Conservation (phyloP, 2,888 invertebrate genomes). For the Drosophila tanythrix region DNA sequence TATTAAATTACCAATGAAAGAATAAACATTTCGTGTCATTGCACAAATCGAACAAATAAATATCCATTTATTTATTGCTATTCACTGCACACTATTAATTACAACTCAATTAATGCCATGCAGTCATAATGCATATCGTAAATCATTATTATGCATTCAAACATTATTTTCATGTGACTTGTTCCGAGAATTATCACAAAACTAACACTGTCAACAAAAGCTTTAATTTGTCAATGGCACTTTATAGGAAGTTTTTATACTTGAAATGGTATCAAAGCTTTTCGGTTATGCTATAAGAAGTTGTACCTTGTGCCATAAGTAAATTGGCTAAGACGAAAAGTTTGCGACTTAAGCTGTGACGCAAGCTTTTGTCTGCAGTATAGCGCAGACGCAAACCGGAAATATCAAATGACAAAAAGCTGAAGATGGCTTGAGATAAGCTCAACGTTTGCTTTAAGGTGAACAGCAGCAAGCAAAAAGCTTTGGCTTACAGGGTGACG, state of each 20-base stretch:
- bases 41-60: conserved; percentile 49
- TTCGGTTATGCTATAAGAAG: conserved; percentile 31
- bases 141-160: conserved; percentile 17
- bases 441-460: conserved; percentile 29
- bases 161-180: conserved; percentile 24
- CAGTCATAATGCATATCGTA: conserved; percentile 6
- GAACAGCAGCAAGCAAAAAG: conserved; percentile 16
- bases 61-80: conserved; percentile 16
- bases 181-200: not conserved
- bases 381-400: conserved; percentile 66
- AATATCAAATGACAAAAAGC: conserved; percentile 39
- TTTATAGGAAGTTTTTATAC: conserved; percentile 36
- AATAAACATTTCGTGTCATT: conserved; percentile 72
- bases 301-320: conserved; percentile 4
- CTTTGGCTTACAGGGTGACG: conserved; percentile 39
- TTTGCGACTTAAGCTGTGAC: conserved; percentile 6
- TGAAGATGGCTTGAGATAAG: conserved; percentile 42
- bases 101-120: conserved; percentile 30
- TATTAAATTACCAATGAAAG: conserved; percentile 58
- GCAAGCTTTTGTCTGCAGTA: conserved; percentile 18
- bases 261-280: conserved; percentile 20
- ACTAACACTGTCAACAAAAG: conserved; percentile 10
- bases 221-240: not conserved
- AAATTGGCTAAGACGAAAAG: conserved; percentile 15
- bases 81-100: conserved; percentile 43